Evolutionary conservation across 2,113 vertebrate genomes (phyloP), one percentile per base, ranked within the genome.

Genomic region (Vidua chalybeata): DNA sequence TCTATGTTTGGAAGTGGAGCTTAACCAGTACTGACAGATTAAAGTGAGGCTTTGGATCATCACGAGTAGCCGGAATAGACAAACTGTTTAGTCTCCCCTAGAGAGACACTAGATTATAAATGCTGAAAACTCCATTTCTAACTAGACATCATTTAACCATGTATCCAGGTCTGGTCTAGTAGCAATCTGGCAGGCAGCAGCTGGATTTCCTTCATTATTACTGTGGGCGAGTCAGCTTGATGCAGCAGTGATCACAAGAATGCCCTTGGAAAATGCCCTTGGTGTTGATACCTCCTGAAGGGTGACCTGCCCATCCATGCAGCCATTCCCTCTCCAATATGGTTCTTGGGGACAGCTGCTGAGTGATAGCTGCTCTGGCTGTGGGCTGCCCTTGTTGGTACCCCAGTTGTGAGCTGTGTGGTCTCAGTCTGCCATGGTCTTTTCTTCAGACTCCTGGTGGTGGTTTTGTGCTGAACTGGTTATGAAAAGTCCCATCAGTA

Each of bases 371-470:
- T 63, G 41, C 61, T 12, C 28, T 74, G 11, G 31, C 39, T 7
- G 3, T 7, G 48, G 28, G 1, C 11, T 61, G 22, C 17, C 1
- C 33, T 22, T 15, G 63, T 16, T 30, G 30, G 33, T 6, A 13
- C 31, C 10, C 56, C 1, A 11, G 33, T 41, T 23, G 9, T 31
- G 28, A 52, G 43, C 64, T 37, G 28, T 56, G 8, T 24, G 4
- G 0, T 19, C 39, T 4, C 51, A 67, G 43, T 45, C 49, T 30
- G 55, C 31, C 2, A 0, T 27, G n/a, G 16, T 10, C 61, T 37
- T 23, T 66, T 31, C 17, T 52, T 2, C 12, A 26, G 18, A 9
- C 18, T 31, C 37, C 13, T 13, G 4, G 7, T 15, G 24, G 23
- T 62, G 66, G 22, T 37, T 41, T n/a, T 39, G 49, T 43, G 46